These are phyloP conservation scores for Actenoides hombroni DNA, from an alignment of 2,113 vertebrate genomes.

Conservation along the genomic window DNA sequence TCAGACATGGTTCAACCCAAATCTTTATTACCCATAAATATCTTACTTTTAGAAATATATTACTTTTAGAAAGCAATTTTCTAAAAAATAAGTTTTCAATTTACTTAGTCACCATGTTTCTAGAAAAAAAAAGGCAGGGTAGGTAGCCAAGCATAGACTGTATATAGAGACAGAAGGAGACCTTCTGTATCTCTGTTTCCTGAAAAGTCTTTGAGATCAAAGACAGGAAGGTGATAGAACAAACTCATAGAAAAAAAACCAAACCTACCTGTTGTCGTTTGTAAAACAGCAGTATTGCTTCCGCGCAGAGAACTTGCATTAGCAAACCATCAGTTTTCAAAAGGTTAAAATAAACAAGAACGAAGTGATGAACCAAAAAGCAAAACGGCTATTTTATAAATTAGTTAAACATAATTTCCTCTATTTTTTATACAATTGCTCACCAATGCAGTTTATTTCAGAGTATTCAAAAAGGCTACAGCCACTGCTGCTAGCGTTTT, in stretches of 20 bases:
- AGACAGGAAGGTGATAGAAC: background rate
- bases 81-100: background rate
- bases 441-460: conserved; percentile 6
- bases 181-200: background rate
- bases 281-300: background rate
- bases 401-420: conserved; percentile 22
- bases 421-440: conserved; percentile 33
- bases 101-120: background rate
- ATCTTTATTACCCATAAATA: background rate
- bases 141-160: background rate
- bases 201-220: background rate
- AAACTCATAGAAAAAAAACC: background rate
- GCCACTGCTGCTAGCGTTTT: background rate
- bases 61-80: background rate
- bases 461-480: background rate
- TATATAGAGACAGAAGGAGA: background rate
- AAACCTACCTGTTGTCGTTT: background rate
- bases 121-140: background rate
- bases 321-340: background rate
- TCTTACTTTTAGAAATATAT: background rate
- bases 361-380: background rate
- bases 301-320: background rate
- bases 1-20: background rate
- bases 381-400: conserved; percentile 37
- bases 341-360: background rate